A percentile compares a stretch with the other conserved stretches of the same genome.
These are phyloP conservation scores for Mamestra configurata DNA, from an alignment of 1,140 invertebrate genomes.

Conservation along the genomic window DNA sequence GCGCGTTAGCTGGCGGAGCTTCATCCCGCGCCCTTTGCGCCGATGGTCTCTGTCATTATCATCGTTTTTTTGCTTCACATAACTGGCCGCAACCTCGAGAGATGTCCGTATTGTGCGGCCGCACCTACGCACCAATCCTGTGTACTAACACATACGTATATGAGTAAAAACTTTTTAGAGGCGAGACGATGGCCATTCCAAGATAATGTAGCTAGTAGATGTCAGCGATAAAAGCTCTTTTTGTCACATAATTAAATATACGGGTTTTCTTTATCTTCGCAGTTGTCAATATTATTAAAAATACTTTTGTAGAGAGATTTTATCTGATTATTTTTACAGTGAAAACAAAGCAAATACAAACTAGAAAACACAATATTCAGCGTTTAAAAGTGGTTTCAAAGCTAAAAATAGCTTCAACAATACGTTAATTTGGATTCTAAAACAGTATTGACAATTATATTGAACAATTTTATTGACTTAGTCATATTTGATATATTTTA, in stretches of 20 bases:
- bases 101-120: slow-evolving; percentile 62
- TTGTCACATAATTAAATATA: slow-evolving; percentile 6
- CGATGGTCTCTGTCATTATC: slow-evolving; percentile 82
- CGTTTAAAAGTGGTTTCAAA: not conserved
- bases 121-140: slow-evolving; percentile 54
- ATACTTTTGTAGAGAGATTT: not conserved
- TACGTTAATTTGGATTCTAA: not conserved
- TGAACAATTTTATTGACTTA: slow-evolving; percentile 6
- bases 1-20: slow-evolving; percentile 65
- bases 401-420: not conserved
- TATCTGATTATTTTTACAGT: not conserved
- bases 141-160: slow-evolving; percentile 49
- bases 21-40: slow-evolving; percentile 78
- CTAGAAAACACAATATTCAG: not conserved
- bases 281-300: not conserved
- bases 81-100: slow-evolving; percentile 69
- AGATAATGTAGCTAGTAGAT: slow-evolving; percentile 33
- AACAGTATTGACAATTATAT: not conserved
- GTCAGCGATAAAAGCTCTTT: not conserved
- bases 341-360: not conserved
- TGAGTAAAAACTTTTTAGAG: slow-evolving; percentile 54
- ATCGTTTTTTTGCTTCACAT: slow-evolving; percentile 83
- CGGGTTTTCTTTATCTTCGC: not conserved
- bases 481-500: slow-evolving; percentile 43
- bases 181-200: slow-evolving; percentile 7